A percentile compares a stretch with the other conserved stretches of the same genome.
These are phyloP conservation scores for Gambusia holbrooki DNA, from an alignment of 2,113 vertebrate genomes.

Conservation along the genomic window DNA sequence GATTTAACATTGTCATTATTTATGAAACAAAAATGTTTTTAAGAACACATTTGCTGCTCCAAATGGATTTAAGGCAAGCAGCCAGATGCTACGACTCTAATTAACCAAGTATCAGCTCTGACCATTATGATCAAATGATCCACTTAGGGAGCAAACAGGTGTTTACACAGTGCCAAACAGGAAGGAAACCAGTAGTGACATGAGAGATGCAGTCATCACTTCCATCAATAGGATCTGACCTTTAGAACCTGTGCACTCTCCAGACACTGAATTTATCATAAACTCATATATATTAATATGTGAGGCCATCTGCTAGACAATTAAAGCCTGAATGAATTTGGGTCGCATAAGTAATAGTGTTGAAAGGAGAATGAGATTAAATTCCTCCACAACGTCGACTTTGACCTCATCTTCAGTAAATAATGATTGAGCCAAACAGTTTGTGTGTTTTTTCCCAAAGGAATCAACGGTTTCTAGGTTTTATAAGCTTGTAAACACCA, in stretches of 20 bases:
- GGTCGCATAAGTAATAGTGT: neutral
- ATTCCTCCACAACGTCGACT: neutral
- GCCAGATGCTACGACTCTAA: neutral
- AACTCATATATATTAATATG: neutral
- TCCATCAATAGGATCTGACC: neutral
- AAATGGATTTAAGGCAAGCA: neutral
- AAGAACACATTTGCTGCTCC: no score
- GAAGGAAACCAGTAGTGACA: neutral
- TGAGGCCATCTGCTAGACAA: neutral
- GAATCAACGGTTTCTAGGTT: neutral
- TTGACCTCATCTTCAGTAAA: neutral
- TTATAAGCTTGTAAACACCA: neutral
- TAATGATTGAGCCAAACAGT: neutral
- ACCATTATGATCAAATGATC: neutral
- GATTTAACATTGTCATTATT: neutral
- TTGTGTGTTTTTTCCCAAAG: neutral
- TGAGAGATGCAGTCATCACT: neutral
- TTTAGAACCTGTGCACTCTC: neutral
- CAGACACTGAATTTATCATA: neutral
- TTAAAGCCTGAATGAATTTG: neutral
- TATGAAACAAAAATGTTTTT: neutral
- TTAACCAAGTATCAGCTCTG: neutral
- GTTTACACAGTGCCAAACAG: neutral
- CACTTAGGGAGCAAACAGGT: neutral
- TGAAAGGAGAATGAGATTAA: neutral